Evolutionary conservation across 1,140 invertebrate genomes (phyloP).

Genomic region (Philopotamus ludificatus): DNA sequence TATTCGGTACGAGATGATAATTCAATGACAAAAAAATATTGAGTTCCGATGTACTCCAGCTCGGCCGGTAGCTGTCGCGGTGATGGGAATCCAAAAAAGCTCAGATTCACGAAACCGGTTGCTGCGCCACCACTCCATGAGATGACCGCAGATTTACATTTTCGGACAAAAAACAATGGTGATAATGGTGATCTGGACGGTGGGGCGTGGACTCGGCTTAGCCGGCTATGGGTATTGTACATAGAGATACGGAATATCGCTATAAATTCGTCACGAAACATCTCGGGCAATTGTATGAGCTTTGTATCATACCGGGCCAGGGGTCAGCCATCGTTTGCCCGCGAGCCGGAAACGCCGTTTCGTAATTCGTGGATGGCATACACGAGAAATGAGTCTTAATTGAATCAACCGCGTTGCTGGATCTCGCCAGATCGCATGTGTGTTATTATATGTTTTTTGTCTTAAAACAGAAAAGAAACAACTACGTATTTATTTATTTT

Average conservation of each 20-base stretch:
- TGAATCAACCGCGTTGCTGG: too few species aligned
- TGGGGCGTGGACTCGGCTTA: neutral
- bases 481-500: too few species aligned
- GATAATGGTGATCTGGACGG: neutral
- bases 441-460: too few species aligned
- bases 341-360: neutral
- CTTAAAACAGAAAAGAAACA: too few species aligned
- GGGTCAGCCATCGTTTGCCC: neutral
- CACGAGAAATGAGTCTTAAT: too few species aligned
- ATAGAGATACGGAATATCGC: neutral
- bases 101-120: neutral
- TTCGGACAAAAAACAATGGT: neutral
- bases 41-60: too few species aligned
- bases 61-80: too few species aligned
- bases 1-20: too few species aligned
- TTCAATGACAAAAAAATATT: too few species aligned
- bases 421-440: too few species aligned
- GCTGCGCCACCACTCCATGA: neutral
- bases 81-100: neutral
- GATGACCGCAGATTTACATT: neutral
- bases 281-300: conserved; percentile 8
- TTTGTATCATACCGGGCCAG: conserved; percentile 4
- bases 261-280: conserved; percentile 10
- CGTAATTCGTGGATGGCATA: neutral
- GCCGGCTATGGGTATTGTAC: neutral